These are phyloP conservation scores for Anniella stebbinsi DNA, from an alignment of 2,797 vertebrate genomes.

Conservation along the genomic window DNA sequence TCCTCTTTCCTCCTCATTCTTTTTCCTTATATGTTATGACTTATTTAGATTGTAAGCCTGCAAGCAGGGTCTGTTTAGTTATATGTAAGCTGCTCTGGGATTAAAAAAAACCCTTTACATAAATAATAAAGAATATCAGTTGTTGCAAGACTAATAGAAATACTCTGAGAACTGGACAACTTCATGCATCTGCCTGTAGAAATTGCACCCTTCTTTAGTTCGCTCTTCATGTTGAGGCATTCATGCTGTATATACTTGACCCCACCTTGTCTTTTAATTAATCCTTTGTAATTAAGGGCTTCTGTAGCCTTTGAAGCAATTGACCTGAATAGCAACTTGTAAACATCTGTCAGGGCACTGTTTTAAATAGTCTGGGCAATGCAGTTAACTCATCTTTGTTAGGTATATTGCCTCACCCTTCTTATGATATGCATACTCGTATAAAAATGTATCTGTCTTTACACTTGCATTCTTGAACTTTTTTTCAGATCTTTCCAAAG, in stretches of 20 bases:
- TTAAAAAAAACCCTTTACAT: no score
- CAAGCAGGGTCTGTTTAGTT: no score
- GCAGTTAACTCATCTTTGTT: neutral
- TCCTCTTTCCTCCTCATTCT: no score
- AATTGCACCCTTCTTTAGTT: neutral
- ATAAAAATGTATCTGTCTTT: slow-evolving; percentile 3
- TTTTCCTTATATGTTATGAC: no score
- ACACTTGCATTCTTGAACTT: slow-evolving; percentile 11
- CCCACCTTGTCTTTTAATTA: slow-evolving; percentile 24
- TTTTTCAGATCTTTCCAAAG: slow-evolving; percentile 84
- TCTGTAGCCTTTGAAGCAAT: neutral
- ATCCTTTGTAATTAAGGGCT: neutral
- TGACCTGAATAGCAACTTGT: neutral
- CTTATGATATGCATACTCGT: fast-evolving
- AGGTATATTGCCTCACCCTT: neutral
- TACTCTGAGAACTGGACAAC: neutral
- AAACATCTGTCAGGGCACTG: neutral
- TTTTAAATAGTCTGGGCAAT: neutral
- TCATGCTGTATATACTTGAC: neutral
- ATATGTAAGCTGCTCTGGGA: no score
- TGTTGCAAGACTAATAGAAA: neutral
- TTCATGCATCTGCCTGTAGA: neutral
- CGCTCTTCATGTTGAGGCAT: neutral
- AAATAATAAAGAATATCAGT: neutral
- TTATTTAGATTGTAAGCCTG: no score